phyloP scores from a whole-genome alignment of 2,888 invertebrate genomes.

The Eupithecia insigniata region DNA sequence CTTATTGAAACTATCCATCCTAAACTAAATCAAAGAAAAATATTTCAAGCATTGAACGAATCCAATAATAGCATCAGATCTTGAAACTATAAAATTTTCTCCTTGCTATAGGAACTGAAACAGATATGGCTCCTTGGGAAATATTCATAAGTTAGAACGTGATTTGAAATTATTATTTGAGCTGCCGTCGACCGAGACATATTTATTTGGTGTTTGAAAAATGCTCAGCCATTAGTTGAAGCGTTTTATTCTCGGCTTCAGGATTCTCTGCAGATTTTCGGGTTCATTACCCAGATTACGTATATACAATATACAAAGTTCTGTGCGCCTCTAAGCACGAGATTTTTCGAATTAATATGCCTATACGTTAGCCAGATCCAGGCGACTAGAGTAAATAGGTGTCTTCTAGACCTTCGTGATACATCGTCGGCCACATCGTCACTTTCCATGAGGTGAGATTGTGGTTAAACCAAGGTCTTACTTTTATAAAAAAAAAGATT shows the following conservation, averaged over 20 bases:
- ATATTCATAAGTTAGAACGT: slow-evolving; percentile 58
- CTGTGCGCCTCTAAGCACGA: background rate
- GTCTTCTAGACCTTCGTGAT: too few relatives aligned
- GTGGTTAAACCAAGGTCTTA: too few relatives aligned
- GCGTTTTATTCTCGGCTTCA: slow-evolving; percentile 25
- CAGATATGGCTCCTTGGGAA: slow-evolving; percentile 44
- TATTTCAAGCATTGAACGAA: background rate
- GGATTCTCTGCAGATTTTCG: background rate
- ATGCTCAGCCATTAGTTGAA: slow-evolving; percentile 34
- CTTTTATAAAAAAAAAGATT: too few relatives aligned
- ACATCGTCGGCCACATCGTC: too few relatives aligned
- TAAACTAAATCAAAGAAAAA: background rate
- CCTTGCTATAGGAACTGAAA: slow-evolving; percentile 38
- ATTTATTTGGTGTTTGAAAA: slow-evolving; percentile 40
- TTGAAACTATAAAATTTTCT: slow-evolving; percentile 23
- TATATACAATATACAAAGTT: background rate
- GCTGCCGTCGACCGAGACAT: slow-evolving; percentile 38
- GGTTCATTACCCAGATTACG: background rate
- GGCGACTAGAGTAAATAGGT: too few relatives aligned
- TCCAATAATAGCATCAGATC: background rate
- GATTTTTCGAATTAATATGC: background rate
- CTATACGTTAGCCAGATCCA: too few relatives aligned
- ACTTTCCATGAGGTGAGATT: too few relatives aligned
- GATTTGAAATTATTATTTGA: slow-evolving; percentile 57
- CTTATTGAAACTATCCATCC: background rate